Conservation (phyloP, 2,888 invertebrate genomes). For the Lissocephala sabroskyi region DNA sequence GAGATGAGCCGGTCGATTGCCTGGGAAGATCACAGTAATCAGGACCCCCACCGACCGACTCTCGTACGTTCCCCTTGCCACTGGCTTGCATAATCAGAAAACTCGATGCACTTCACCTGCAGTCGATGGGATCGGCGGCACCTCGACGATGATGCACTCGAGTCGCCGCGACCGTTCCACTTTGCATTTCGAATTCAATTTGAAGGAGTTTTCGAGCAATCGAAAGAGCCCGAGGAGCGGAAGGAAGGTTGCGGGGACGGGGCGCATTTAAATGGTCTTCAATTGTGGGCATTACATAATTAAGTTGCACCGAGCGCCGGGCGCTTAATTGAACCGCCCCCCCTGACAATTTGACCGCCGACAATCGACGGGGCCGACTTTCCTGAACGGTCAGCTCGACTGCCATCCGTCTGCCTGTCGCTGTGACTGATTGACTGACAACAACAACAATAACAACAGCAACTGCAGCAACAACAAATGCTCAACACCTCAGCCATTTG, state of each 20-base stretch:
- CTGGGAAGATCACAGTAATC: too few relatives aligned
- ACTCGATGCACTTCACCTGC: too few relatives aligned
- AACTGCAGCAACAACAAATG: constrained; percentile 49
- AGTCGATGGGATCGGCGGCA: too few relatives aligned
- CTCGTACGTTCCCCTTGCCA: too few relatives aligned
- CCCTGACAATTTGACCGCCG: neutral
- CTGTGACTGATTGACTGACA: constrained; percentile 36
- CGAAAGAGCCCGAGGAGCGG: too few relatives aligned
- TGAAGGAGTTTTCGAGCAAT: too few relatives aligned
- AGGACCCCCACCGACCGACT: too few relatives aligned
- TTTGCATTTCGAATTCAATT: too few relatives aligned
- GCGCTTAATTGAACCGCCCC: constrained; percentile 1
- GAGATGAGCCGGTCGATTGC: neutral
- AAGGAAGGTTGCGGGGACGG: constrained; percentile 31
- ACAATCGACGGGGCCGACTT: neutral
- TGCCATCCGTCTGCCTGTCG: constrained; percentile 2
- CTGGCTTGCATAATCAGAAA: too few relatives aligned
- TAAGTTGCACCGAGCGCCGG: constrained; percentile 37
- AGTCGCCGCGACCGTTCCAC: too few relatives aligned
- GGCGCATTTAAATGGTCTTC: constrained; percentile 57
- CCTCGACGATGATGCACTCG: too few relatives aligned
- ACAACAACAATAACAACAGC: constrained; percentile 13
- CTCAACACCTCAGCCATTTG: constrained; percentile 33
- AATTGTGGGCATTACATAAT: constrained; percentile 60
- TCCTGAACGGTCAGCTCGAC: constrained; percentile 8